Base-by-base conservation (phyloP, 2,797 vertebrate genomes). In the Acipenser ruthenus region DNA sequence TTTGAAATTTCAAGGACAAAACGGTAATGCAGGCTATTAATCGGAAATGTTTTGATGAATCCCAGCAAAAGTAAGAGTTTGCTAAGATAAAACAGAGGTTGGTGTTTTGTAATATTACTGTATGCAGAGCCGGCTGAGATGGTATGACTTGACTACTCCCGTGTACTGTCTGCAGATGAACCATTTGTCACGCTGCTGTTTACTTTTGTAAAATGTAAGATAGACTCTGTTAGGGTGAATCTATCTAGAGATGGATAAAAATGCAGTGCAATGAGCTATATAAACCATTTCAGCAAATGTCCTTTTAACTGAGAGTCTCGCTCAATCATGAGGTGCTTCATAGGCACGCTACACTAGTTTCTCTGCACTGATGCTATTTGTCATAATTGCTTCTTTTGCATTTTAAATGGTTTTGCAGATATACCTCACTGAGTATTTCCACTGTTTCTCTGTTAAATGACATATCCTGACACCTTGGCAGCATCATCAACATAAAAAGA, bases 361-460 rank as follows among this genome's bases (percentile, higher is more conserved):
- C 37, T 47, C 50, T 56, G 8, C 23, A 11, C 9, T 18, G 55
- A 58, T 58, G 64, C 56, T 10, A 56, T 65, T 23, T 7, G 1
- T 65, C 50, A 58, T 9, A 15, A 50, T 49, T 58, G 13, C 56
- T 58, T 52, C 13, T 10, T 65, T 65, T 65, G 52, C 64, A 59
- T 66, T 58, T 48, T 58, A 50, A 50, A 56, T 8, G 2, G 11
- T 13, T 49, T 15, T 48, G 59, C 50, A 66, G 55, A n/a, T 13
- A 66, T 13, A 23, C 49, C 7, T 13, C 12, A 15, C 23, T 59
- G 55, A 66, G 1, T 13, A 49, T 66, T 59, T 15, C 13, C 47
- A 11, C 55, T 52, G 13, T 37, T 37, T 37, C 23, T 37, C 23
- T 59, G 50, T 49, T 15, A 66, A 66, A 48, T 66, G 47, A 59